Evolutionary conservation across 2,797 vertebrate species (phyloP).

Genomic region (Onychomys torridus): DNA sequence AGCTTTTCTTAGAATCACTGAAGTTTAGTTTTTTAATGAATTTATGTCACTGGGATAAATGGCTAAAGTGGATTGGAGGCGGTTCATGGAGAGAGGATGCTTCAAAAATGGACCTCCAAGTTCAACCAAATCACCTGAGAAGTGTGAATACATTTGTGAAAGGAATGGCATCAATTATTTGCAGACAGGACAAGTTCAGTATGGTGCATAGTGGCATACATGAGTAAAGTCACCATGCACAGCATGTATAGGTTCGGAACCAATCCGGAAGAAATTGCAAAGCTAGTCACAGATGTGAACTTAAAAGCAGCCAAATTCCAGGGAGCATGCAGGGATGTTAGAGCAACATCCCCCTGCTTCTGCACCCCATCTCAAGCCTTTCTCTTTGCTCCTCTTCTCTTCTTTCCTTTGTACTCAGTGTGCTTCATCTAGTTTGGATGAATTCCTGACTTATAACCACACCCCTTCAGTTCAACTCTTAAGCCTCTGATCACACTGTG

Average conservation of each 20-base stretch:
- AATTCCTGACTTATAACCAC: not conserved
- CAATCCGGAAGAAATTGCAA: not conserved
- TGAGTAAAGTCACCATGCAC: not conserved
- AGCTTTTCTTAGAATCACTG: not conserved
- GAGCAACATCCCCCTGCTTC: not conserved
- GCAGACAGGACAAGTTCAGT: not conserved
- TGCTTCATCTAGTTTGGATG: not conserved
- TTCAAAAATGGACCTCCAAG: not conserved
- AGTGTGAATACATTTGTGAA: not conserved
- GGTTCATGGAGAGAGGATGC: not conserved
- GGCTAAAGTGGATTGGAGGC: not conserved
- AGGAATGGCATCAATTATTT: not conserved
- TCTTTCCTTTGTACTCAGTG: not conserved
- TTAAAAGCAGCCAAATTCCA: not conserved
- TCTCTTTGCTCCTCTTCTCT: not conserved
- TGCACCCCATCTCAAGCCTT: rapidly evolving
- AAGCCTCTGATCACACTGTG: not conserved
- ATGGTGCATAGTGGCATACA: not conserved
- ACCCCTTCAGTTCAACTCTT: not conserved
- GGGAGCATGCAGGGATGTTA: rapidly evolving
- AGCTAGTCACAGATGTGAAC: not conserved
- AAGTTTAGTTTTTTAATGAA: slow-evolving; percentile 16
- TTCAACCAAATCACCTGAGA: not conserved
- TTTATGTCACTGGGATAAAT: not conserved
- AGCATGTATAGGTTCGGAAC: too few species aligned